Conservation (phyloP, 2,113 vertebrate species). For the Notothenia coriiceps region DNA sequence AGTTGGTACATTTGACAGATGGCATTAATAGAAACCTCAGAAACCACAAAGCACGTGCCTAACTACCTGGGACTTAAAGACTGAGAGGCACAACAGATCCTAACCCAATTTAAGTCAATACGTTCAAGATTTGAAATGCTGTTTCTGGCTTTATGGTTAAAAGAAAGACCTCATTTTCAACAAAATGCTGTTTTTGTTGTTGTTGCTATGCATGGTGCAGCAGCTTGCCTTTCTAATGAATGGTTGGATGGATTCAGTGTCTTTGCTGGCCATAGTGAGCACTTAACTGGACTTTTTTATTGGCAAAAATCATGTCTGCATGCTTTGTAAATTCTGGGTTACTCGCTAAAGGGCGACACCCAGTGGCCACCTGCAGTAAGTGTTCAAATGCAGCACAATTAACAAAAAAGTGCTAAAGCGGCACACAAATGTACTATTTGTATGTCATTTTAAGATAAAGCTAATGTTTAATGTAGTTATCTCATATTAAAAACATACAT, state of each 20-base stretch:
- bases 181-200: neutral
- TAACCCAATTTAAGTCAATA: neutral
- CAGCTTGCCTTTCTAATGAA: neutral
- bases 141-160: neutral
- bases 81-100: neutral
- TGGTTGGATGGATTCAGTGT: neutral
- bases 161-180: neutral
- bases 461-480: neutral
- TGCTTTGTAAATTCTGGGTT: neutral
- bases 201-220: neutral
- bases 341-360: conserved; percentile 43
- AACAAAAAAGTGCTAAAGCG: neutral
- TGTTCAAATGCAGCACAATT: neutral
- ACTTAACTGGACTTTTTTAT: neutral
- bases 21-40: conserved; percentile 45
- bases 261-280: neutral
- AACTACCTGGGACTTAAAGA: neutral
- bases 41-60: neutral
- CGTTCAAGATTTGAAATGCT: neutral
- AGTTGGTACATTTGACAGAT: conserved; percentile 37
- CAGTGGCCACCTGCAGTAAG: conserved; percentile 14
- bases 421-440: neutral
- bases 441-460: neutral
- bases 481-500: neutral
- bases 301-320: neutral